Conservation (phyloP, 2,113 vertebrate genomes). For the Hemichromis elongatus region DNA sequence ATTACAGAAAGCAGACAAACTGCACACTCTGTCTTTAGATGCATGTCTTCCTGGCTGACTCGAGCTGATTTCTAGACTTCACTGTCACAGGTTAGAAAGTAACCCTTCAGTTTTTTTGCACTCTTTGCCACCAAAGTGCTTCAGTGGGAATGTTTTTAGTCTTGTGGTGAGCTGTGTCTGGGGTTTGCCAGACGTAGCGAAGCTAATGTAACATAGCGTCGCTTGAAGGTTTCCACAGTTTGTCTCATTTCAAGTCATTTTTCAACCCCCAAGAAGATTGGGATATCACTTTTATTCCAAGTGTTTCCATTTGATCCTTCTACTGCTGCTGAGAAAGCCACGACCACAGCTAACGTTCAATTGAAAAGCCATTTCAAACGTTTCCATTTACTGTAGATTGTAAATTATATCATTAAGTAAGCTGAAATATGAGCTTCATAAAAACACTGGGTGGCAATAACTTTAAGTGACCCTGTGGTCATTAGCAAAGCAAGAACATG, state of each 20-base stretch:
- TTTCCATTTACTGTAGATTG: neutral
- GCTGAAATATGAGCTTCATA: neutral
- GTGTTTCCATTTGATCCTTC: neutral
- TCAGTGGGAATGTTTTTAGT: neutral
- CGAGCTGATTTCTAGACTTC: neutral
- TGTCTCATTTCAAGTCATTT: neutral
- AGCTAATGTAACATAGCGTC: neutral
- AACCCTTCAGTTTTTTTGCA: neutral
- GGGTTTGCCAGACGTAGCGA: neutral
- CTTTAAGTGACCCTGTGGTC: neutral
- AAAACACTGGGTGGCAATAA: neutral
- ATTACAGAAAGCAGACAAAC: neutral
- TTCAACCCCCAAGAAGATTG: neutral
- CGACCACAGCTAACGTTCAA: neutral
- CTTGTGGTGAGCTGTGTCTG: neutral
- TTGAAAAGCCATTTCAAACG: neutral
- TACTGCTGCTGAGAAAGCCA: neutral
- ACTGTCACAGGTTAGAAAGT: neutral
- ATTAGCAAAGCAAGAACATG: neutral
- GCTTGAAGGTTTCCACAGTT: rapidly evolving
- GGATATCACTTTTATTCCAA: neutral
- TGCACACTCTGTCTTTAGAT: neutral
- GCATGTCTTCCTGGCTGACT: neutral
- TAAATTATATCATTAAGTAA: neutral
- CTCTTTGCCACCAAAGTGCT: neutral